Evolutionary conservation across 2,888 invertebrate species (phyloP).

Genomic region (Lycocerus yunnanus): DNA sequence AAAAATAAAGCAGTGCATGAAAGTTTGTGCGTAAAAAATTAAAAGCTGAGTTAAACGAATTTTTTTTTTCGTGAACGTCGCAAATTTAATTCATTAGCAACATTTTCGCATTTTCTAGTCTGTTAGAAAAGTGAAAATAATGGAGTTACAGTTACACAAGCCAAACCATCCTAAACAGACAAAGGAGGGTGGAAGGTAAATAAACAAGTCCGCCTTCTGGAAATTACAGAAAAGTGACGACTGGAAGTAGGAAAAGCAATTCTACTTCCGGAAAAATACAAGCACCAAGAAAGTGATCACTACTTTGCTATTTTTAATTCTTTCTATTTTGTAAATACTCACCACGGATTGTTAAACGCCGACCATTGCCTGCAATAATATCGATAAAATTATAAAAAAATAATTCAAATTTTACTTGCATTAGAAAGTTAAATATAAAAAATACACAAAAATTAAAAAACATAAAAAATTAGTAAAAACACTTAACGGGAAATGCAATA

Average conservation of each 20-base stretch:
- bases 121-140: background rate
- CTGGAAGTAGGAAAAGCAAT: background rate
- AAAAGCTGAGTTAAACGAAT: background rate
- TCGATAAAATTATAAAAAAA: background rate
- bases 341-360: background rate
- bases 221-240: background rate
- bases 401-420: background rate
- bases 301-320: background rate
- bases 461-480: background rate
- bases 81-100: background rate
- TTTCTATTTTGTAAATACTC: background rate
- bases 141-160: background rate
- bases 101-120: background rate
- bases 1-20: background rate
- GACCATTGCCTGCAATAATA: background rate
- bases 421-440: background rate
- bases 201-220: background rate
- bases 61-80: background rate
- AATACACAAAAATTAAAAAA: background rate
- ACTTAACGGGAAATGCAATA: background rate
- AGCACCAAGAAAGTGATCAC: background rate
- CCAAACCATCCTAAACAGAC: background rate
- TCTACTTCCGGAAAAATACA: background rate
- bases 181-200: background rate
- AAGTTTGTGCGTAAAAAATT: background rate